These are phyloP conservation scores for Phenganax subtilis DNA, from an alignment of 92 coral and sea anemone species.

Conservation along the genomic window DNA sequence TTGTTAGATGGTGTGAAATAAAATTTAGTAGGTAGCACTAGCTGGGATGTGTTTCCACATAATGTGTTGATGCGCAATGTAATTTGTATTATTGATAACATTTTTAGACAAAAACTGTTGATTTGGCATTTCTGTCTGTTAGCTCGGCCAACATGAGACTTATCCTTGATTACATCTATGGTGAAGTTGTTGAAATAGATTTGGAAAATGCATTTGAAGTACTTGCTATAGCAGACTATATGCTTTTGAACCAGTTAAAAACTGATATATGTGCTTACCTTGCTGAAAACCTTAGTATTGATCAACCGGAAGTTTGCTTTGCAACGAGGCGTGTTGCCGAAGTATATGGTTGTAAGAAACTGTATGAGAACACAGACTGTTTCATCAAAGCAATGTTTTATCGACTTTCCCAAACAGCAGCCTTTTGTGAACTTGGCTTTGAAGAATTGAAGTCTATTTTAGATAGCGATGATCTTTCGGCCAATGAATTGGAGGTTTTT, in stretches of 20 bases:
- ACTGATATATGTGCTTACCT: not conserved
- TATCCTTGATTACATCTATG: constrained; percentile 26
- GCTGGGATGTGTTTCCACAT: too few species aligned
- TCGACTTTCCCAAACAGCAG: constrained; percentile 12
- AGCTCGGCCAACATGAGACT: not conserved
- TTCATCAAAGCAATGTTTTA: constrained; percentile 26
- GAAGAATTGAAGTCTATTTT: constrained; percentile 15
- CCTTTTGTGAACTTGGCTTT: constrained; percentile 17
- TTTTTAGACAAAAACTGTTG: not conserved
- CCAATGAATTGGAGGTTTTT: constrained; percentile 2
- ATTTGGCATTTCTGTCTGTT: constrained; percentile 31
- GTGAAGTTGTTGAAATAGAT: constrained; percentile 3
- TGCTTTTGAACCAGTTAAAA: constrained; percentile 21
- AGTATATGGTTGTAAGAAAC: constrained; percentile 21
- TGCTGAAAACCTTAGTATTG: not conserved
- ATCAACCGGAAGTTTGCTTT: not conserved
- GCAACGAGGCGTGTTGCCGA: constrained; percentile 15
- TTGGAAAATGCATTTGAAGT: constrained; percentile 32
- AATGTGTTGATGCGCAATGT: too few species aligned
- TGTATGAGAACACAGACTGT: constrained; percentile 1
- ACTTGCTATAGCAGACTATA: constrained; percentile 25
- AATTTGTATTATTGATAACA: too few species aligned
- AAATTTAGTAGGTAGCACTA: too few species aligned
- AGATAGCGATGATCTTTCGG: constrained; percentile 10
- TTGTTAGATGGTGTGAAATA: too few species aligned